Evolutionary conservation across 2,113 vertebrate species (phyloP), one percentile per base, ranked within the genome.

Genomic region (Mixornis gularis): DNA sequence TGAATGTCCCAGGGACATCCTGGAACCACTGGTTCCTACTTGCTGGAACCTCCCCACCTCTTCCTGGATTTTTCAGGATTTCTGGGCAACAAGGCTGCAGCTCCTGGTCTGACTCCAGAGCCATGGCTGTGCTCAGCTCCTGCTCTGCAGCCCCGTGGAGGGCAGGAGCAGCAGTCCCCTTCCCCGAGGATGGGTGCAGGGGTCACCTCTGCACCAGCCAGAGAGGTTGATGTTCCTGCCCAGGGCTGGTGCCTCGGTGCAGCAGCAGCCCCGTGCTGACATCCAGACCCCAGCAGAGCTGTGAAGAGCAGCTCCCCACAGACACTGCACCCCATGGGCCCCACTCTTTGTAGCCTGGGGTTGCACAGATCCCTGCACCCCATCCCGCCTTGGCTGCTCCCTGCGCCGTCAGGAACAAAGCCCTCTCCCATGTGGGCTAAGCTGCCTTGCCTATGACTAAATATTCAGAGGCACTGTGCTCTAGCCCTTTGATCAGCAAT

Each of bases 401-500:
- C 71, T 40, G 69, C 1, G 1, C 40, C 5, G 32, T 1, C 59
- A 53, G 81, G 84, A 53, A 52, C 82, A 83, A 77, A 86, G 55
- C n/a, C 24, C 62, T 49, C 38, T 74, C 87, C 77, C 1, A 1
- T 40, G 89, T 0, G 3, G 70, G 34, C 58, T 77, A 69, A 21
- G 63, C 44, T 90, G 94, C 93, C 38, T 83, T 24, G 68, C 43
- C 59, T 72, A 25, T 5, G 7, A 65, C 93, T 80, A 79, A 85
- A 85, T n/a, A 73, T 51, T 89, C 91, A 49, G 79, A 68, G 72
- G 91, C 55, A 18, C 81, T 40, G 80, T 32, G 38, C 64, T 32
- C 68, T 25, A 73, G 94, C 94, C 80, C 88, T 92, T 85, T 96
- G 94, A 93, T 94, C 81, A 72, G 90, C 87, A 94, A 89, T 97